A percentile compares a stretch with the other conserved stretches of the same genome.
These are phyloP conservation scores for Archaeoteleia sp. DNA, from an alignment of 2,888 invertebrate genomes.

Conservation along the genomic window DNA sequence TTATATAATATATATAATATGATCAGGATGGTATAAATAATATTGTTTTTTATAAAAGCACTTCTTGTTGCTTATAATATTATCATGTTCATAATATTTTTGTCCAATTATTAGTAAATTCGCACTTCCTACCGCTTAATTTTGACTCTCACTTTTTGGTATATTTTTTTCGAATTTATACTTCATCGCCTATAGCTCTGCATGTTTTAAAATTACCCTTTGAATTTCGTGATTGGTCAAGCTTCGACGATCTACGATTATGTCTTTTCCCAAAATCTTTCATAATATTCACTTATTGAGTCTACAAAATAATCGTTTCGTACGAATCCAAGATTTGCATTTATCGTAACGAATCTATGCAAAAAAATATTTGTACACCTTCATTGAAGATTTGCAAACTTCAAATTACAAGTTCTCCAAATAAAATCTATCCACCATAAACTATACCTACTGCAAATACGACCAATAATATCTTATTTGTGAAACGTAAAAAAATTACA, in stretches of 20 bases:
- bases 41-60: slow-evolving; percentile 73
- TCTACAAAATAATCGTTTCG: neutral
- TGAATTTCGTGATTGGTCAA: slow-evolving; percentile 10
- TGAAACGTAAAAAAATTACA: too few relatives aligned
- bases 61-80: slow-evolving; percentile 74
- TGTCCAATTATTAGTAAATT: slow-evolving; percentile 46
- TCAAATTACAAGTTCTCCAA: too few relatives aligned
- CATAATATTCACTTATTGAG: neutral
- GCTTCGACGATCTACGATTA: slow-evolving; percentile 26
- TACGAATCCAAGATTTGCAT: neutral
- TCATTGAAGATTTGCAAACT: too few relatives aligned
- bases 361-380: too few relatives aligned
- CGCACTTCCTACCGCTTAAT: slow-evolving; percentile 44
- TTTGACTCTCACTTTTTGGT: slow-evolving; percentile 44
- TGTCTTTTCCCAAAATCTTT: slow-evolving; percentile 41
- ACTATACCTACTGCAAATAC: too few relatives aligned
- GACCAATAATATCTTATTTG: too few relatives aligned
- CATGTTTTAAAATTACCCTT: neutral
- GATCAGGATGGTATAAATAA: slow-evolving; percentile 72
- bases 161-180: slow-evolving; percentile 6
- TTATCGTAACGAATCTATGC: too few relatives aligned
- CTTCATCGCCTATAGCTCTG: neutral
- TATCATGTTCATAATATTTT: slow-evolving; percentile 64
- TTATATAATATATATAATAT: slow-evolving; percentile 60
- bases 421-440: too few relatives aligned